Evolutionary conservation across 2,888 invertebrate genomes (phyloP).

Genomic region (Synanthedon formicaeformis): DNA sequence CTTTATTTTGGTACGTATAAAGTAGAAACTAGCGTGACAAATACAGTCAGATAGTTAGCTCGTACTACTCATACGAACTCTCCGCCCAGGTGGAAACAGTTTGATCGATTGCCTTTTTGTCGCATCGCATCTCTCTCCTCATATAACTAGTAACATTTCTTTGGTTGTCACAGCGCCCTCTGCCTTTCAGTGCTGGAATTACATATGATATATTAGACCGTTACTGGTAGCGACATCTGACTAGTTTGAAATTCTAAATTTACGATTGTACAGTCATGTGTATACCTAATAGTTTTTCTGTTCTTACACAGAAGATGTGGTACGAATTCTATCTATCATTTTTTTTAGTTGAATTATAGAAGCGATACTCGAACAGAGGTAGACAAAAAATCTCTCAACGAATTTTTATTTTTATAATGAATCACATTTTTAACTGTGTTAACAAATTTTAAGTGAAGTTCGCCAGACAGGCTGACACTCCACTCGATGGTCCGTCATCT

Average conservation of each 20-base stretch:
- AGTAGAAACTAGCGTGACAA: neutral
- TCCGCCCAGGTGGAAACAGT: conserved; percentile 45
- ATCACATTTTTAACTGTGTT: too few species aligned
- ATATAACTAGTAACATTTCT: conserved; percentile 45
- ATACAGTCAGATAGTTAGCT: conserved; percentile 37
- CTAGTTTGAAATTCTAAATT: conserved; percentile 3
- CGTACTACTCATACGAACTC: conserved; percentile 51
- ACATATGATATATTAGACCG: conserved; percentile 40
- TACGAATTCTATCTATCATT: too few species aligned
- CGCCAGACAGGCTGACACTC: too few species aligned
- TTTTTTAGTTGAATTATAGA: too few species aligned
- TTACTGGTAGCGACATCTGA: conserved; percentile 22
- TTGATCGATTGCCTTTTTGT: conserved; percentile 63
- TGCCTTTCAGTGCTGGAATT: conserved; percentile 34
- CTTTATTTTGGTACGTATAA: conserved; percentile 5
- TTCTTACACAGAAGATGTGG: too few species aligned
- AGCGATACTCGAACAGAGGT: too few species aligned
- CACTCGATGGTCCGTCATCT: too few species aligned
- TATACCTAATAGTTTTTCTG: too few species aligned
- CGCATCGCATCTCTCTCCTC: conserved; percentile 25
- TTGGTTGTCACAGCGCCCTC: conserved; percentile 36
- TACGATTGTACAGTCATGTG: neutral
- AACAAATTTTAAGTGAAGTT: too few species aligned
- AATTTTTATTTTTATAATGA: too few species aligned
- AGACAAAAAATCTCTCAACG: too few species aligned